Evolutionary conservation across 2,888 invertebrate species (phyloP), one percentile per base, ranked within the genome.

Genomic region (Synergus japonicus): DNA sequence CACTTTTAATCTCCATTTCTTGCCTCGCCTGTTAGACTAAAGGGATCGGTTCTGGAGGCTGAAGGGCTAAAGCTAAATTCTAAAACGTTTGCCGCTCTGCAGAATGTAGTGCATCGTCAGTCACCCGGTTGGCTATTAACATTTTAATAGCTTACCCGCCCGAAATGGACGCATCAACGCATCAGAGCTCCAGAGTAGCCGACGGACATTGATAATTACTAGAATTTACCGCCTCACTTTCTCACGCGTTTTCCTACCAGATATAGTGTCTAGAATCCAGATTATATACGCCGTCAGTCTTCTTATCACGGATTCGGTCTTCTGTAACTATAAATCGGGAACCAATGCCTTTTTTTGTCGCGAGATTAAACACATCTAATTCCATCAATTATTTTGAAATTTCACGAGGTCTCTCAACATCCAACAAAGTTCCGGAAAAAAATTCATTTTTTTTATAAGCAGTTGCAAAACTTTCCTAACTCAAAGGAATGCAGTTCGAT

Each of bases 1-100:
- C 84, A 83, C 82, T 84, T 84, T 86, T 86, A 84, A 87, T 85
- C 77, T 76, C 58, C 79, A 66, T 66, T 66, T 66, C 66, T 66
- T 5, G 43, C 13, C 63, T 63, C 63, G 63, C 22, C 63, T 29
- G 63, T 63, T 63, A 29, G 43, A 44, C 43, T 10, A 44, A 66
- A 66, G 43, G 29, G 29, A 63, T 63, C 29, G 29, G 12, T 29
- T 22, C 60, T 12, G 22, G 22, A 65, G n/a, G 64, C 64, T 65
- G n/a, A 65, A 65, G 41, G 64, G 64, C 15, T 65, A 41, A 65
- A 41, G n/a, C n/a, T 41, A 37, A 37, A 41, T 65, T 65, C 41
- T 65, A 41, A 44, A 66, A 66, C 41, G 66, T 43, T 66, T 10
- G 41, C 66, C 66, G 66, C 66, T 41, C 18, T 67, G 63, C 63